These are phyloP conservation scores for Charaxes varanes DNA, from an alignment of 1,140 invertebrate genomes.

Conservation along the genomic window DNA sequence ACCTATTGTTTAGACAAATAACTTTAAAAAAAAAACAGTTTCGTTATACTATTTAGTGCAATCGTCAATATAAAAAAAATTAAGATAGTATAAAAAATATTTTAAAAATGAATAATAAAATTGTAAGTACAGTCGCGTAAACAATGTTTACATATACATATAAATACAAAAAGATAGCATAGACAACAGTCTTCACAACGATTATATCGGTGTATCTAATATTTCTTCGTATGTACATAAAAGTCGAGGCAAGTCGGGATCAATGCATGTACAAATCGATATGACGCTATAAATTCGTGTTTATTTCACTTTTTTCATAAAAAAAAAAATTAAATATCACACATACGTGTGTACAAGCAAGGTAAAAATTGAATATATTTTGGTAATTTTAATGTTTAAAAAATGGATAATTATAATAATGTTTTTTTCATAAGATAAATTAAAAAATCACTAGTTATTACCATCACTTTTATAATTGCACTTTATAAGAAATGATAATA, in stretches of 20 bases:
- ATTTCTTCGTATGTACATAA: constrained; percentile 10
- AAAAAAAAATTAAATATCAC: neutral
- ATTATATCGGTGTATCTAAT: constrained; percentile 10
- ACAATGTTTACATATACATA: constrained; percentile 17
- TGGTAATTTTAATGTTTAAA: too few species aligned
- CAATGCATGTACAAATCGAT: constrained; percentile 35
- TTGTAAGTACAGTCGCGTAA: constrained; percentile 22
- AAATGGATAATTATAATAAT: too few species aligned
- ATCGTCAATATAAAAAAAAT: constrained; percentile 9
- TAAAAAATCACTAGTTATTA: too few species aligned
- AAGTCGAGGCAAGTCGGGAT: constrained; percentile 13
- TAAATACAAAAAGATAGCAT: constrained; percentile 32
- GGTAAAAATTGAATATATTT: constrained; percentile 8
- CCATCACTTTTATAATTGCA: too few species aligned
- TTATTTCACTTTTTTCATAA: constrained; percentile 20
- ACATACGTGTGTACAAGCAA: constrained; percentile 14
- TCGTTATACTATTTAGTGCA: neutral
- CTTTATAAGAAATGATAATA: too few species aligned
- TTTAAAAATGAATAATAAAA: constrained; percentile 19
- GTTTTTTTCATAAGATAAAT: neutral
- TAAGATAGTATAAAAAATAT: too few species aligned
- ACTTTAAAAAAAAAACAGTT: neutral
- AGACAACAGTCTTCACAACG: constrained; percentile 44
- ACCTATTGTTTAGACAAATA: neutral
- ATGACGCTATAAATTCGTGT: constrained; percentile 58